phyloP scores from a whole-genome alignment of 2,797 vertebrate species.

The Acipenser ruthenus region DNA sequence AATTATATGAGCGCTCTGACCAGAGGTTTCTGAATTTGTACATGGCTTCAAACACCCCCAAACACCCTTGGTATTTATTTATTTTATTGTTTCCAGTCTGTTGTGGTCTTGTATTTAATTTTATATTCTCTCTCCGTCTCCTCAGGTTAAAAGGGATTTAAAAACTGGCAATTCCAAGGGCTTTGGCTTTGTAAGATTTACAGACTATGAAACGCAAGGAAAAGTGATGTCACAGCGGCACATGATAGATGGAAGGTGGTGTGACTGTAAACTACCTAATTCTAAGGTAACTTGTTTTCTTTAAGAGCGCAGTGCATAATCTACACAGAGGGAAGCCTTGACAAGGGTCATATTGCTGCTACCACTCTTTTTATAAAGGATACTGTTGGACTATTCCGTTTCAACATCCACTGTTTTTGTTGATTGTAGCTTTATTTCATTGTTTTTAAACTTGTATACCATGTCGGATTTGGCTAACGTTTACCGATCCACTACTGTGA shows the following conservation, averaged over 20 bases:
- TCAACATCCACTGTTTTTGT: too few relatives aligned
- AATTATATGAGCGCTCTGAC: neutral
- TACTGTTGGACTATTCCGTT: too few relatives aligned
- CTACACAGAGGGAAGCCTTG: neutral
- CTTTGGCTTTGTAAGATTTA: slow-evolving; percentile 94
- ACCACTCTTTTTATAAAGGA: slow-evolving; percentile 28
- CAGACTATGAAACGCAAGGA: slow-evolving; percentile 95
- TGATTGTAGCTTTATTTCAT: neutral
- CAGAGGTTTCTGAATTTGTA: too few relatives aligned
- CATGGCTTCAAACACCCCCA: too few relatives aligned
- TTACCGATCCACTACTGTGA: too few relatives aligned
- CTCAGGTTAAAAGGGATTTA: slow-evolving; percentile 89
- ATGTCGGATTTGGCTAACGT: too few relatives aligned
- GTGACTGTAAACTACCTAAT: slow-evolving; percentile 96
- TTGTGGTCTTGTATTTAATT: too few relatives aligned
- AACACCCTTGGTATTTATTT: too few relatives aligned
- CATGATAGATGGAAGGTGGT: slow-evolving; percentile 98
- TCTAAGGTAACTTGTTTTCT: slow-evolving; percentile 75
- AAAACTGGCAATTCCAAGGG: slow-evolving; percentile 97
- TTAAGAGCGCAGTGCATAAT: neutral
- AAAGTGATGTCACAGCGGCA: slow-evolving; percentile 97
- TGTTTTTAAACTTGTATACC: neutral
- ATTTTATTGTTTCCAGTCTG: neutral
- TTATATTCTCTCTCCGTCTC: neutral
- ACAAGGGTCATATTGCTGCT: neutral